A percentile compares a stretch with the other conserved stretches of the same genome.
Evolutionary conservation across 2,888 invertebrate species (phyloP).

Genomic region (Linnaemya tessellans): DNA sequence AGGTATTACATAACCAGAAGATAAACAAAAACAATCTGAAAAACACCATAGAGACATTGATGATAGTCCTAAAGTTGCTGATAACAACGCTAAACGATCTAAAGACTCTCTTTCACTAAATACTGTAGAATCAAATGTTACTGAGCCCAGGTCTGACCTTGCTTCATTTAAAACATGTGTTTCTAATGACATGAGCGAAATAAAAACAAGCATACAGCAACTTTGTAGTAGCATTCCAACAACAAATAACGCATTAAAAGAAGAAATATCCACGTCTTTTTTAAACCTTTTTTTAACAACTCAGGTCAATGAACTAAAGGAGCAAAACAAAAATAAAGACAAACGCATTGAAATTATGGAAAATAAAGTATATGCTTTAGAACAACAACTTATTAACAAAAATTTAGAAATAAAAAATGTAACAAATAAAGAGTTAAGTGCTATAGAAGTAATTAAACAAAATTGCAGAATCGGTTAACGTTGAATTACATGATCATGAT

Average conservation of each 20-base stretch:
- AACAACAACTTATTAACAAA: constrained; percentile 9
- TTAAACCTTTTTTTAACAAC: constrained; percentile 3
- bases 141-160: too few species aligned
- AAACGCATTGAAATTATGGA: neutral
- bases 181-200: neutral
- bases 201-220: constrained; percentile 1
- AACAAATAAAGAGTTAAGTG: neutral
- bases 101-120: too few species aligned
- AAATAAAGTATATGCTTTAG: neutral
- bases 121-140: too few species aligned
- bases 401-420: too few species aligned
- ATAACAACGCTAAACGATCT: too few species aligned
- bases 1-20: too few species aligned
- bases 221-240: neutral
- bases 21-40: too few species aligned
- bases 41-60: too few species aligned
- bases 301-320: constrained; percentile 14
- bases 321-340: constrained; percentile 1
- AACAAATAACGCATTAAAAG: constrained; percentile 7
- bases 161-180: too few species aligned
- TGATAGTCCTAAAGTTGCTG: too few species aligned
- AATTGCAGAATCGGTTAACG: constrained; percentile 6
- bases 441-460: constrained; percentile 5
- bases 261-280: constrained; percentile 8
- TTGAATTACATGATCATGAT: neutral